phyloP scores from a whole-genome alignment of 2,113 vertebrate genomes.

The Anoplopoma fimbria region DNA sequence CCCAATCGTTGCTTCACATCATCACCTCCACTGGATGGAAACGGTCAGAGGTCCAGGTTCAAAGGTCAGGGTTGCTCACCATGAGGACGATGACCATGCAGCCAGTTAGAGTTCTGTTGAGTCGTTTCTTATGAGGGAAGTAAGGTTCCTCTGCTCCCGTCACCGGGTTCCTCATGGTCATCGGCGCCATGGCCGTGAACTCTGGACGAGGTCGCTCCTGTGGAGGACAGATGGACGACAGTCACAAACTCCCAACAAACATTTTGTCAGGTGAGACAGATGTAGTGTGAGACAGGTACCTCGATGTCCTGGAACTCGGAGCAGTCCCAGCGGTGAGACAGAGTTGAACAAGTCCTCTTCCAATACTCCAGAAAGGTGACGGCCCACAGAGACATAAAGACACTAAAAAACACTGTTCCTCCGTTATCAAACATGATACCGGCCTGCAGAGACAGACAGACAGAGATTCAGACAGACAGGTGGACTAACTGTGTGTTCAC shows the following conservation, averaged over 20 bases:
- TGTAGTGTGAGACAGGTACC: constrained; percentile 49
- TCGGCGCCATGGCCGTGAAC: constrained; percentile 83
- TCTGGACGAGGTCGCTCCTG: constrained; percentile 84
- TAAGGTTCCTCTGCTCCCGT: constrained; percentile 86
- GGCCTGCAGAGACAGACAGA: constrained; percentile 58
- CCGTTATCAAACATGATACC: constrained; percentile 87
- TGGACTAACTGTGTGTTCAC: no score
- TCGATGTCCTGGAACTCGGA: constrained; percentile 85
- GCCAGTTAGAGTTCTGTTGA: constrained; percentile 80
- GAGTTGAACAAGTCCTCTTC: constrained; percentile 82
- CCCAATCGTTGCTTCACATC: background rate
- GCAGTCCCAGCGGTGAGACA: constrained; percentile 87
- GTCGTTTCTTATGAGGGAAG: constrained; percentile 76
- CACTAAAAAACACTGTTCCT: constrained; percentile 85
- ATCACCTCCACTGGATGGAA: background rate
- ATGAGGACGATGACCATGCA: constrained; percentile 85
- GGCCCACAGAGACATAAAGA: constrained; percentile 89
- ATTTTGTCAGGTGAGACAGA: background rate
- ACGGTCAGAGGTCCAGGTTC: background rate
- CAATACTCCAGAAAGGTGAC: constrained; percentile 87
- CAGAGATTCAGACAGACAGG: background rate
- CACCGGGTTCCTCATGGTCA: constrained; percentile 85
- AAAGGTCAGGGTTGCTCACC: constrained; percentile 74
- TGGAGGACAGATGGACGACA: background rate
- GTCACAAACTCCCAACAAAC: no score